Conservation (phyloP, 2,113 vertebrate genomes). For the Campylomormyrus numenius region DNA sequence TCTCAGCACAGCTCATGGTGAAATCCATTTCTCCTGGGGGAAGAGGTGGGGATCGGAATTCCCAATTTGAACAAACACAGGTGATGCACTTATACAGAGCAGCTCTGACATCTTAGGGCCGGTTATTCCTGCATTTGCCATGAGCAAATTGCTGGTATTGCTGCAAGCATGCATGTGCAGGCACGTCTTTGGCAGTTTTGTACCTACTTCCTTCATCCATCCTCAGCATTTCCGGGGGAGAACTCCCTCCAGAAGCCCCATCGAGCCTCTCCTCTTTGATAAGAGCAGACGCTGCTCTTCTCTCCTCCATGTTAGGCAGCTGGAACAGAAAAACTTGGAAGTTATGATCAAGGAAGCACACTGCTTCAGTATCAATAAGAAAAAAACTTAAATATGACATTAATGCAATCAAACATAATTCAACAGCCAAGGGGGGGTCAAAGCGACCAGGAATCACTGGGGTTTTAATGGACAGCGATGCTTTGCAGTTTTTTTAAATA, state of each 20-base stretch:
- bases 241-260: constrained; percentile 10
- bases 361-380: background rate
- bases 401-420: background rate
- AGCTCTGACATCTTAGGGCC: background rate
- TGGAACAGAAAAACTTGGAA: constrained; percentile 25
- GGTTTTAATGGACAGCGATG: background rate
- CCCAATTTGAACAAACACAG: background rate
- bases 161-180: background rate
- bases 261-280: constrained; percentile 57
- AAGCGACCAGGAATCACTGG: background rate
- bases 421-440: background rate
- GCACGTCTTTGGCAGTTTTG: background rate
- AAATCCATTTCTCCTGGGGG: background rate
- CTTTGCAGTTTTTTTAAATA: background rate
- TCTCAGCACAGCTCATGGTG: background rate
- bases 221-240: constrained; percentile 24
- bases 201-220: constrained; percentile 6
- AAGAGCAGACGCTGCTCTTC: constrained; percentile 37
- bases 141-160: background rate
- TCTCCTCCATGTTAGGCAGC: constrained; percentile 48
- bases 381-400: background rate
- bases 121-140: background rate
- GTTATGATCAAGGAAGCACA: background rate
- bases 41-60: background rate
- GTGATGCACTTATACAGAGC: background rate